phyloP scores from a whole-genome alignment of 2,113 vertebrate genomes.

The Clupea harengus region DNA sequence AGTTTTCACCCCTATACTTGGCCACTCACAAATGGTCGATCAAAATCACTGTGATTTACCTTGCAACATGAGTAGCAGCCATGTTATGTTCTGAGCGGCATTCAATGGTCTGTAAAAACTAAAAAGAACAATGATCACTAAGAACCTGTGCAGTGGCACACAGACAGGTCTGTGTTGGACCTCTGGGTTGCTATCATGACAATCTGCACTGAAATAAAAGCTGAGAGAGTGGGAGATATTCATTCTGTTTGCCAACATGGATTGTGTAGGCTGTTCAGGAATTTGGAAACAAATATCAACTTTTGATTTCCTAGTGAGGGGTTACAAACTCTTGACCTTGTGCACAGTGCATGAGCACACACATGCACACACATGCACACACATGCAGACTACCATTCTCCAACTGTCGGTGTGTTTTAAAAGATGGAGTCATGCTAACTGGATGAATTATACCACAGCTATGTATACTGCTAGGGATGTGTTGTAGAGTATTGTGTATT shows the following conservation, averaged over 20 bases:
- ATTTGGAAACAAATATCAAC: conserved; percentile 14
- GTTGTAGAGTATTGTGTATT: background rate
- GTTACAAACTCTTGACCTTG: background rate
- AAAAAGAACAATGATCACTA: background rate
- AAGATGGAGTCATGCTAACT: conserved; percentile 50
- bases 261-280: background rate
- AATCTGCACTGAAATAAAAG: background rate
- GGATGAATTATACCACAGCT: conserved; percentile 30
- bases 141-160: background rate
- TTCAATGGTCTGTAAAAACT: background rate
- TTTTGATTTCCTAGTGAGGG: background rate
- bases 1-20: background rate
- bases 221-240: background rate
- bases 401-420: conserved; percentile 48
- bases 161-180: background rate
- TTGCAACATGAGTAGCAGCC: background rate
- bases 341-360: background rate
- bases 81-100: background rate
- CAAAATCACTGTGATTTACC: background rate
- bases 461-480: background rate
- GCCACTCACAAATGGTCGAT: background rate
- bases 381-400: background rate
- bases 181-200: background rate
- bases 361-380: conserved; percentile 14
- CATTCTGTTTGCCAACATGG: background rate